These are phyloP conservation scores for Chrysolina haemoptera DNA, from an alignment of 2,888 invertebrate species.

Conservation along the genomic window DNA sequence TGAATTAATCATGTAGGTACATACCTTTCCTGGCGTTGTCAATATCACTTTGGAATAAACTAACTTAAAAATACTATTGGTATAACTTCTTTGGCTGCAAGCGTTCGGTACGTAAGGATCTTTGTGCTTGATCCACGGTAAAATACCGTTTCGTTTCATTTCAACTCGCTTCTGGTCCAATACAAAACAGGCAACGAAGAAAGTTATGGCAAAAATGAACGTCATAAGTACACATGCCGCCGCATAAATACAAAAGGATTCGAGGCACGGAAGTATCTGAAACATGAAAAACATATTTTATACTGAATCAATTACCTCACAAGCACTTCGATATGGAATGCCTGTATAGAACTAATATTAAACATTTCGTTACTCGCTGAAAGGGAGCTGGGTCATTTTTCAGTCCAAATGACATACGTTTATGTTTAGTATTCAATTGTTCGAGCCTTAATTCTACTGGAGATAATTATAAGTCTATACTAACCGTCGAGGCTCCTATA, in stretches of 20 bases:
- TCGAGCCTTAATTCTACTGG: not conserved
- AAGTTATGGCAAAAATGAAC: constrained; percentile 84
- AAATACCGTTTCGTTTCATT: constrained; percentile 76
- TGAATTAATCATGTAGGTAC: constrained; percentile 38
- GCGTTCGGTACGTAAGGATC: constrained; percentile 71
- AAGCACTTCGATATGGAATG: too few relatives aligned
- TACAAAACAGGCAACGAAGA: constrained; percentile 84
- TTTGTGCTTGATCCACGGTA: constrained; percentile 78
- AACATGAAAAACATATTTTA: constrained; percentile 50
- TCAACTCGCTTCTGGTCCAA: constrained; percentile 79
- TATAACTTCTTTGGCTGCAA: constrained; percentile 73
- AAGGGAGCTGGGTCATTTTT: not conserved
- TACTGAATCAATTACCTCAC: too few relatives aligned
- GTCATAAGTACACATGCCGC: constrained; percentile 83
- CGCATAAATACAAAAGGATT: constrained; percentile 88
- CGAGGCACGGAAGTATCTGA: constrained; percentile 83
- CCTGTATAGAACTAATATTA: too few relatives aligned
- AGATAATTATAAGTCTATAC: not conserved
- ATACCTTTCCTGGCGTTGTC: constrained; percentile 78
- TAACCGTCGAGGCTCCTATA: constrained; percentile 83
- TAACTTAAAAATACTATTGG: constrained; percentile 74
- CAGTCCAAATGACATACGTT: not conserved
- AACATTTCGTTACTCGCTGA: not conserved
- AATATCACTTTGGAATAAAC: constrained; percentile 79
- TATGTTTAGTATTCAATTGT: not conserved